Conservation (phyloP, 2,888 invertebrate species). For the Acrocera orbiculus region DNA sequence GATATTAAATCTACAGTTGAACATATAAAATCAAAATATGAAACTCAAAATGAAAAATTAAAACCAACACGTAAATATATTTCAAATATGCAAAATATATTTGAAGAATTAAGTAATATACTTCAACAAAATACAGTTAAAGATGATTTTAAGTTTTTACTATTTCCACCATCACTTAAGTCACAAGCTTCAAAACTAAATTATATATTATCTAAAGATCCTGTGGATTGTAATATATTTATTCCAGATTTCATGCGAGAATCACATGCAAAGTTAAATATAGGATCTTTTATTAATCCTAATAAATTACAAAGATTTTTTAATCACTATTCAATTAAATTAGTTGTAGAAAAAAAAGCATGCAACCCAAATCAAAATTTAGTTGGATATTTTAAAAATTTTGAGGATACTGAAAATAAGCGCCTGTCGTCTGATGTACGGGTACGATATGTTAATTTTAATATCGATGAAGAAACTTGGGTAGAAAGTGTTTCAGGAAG, state of each 20-base stretch:
- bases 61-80: conserved; percentile 11
- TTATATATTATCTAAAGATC: conserved; percentile 14
- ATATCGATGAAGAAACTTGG: conserved; percentile 19
- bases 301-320: conserved; percentile 16
- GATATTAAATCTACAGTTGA: conserved; percentile 17
- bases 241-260: conserved; percentile 21
- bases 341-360: conserved; percentile 16
- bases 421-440: not conserved
- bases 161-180: conserved; percentile 21
- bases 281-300: conserved; percentile 18
- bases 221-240: conserved; percentile 6
- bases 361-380: conserved; percentile 11
- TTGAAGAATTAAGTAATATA: conserved; percentile 17
- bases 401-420: not conserved
- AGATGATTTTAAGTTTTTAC: not conserved
- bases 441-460: conserved; percentile 15
- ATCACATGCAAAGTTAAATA: conserved; percentile 19
- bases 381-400: conserved; percentile 18
- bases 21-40: conserved; percentile 14
- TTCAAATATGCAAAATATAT: conserved; percentile 18
- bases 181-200: conserved; percentile 23
- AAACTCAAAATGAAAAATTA: conserved; percentile 5
- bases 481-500: conserved; percentile 7
- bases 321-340: conserved; percentile 7
- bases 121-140: conserved; percentile 8